phyloP scores from a whole-genome alignment of 1,140 invertebrate species.

The Heliothis subflexa region DNA sequence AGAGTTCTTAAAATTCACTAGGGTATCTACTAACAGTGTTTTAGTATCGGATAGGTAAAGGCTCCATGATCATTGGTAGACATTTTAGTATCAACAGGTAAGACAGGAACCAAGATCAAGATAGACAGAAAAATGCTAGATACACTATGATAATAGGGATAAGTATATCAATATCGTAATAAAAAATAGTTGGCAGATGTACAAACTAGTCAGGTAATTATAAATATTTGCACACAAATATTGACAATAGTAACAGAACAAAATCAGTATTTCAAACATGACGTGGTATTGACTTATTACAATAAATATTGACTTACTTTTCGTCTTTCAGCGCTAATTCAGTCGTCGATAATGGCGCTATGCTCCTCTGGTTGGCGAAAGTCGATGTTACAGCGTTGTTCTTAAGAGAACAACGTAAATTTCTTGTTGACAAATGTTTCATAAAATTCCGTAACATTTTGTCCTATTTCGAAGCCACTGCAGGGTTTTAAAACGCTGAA shows the following conservation, averaged over 20 bases:
- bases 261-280: neutral
- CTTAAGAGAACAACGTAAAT: constrained; percentile 64
- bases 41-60: too few species aligned
- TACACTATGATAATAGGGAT: too few species aligned
- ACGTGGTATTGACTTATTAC: neutral
- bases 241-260: neutral
- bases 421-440: constrained; percentile 64
- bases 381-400: constrained; percentile 63
- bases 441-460: constrained; percentile 72
- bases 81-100: too few species aligned
- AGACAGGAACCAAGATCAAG: too few species aligned
- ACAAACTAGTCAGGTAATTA: too few species aligned
- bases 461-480: neutral
- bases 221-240: too few species aligned
- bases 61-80: too few species aligned
- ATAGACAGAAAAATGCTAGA: too few species aligned
- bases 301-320: constrained; percentile 68
- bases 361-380: constrained; percentile 69
- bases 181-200: too few species aligned
- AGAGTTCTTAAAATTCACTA: too few species aligned
- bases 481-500: constrained; percentile 10
- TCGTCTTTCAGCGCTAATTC: constrained; percentile 69
- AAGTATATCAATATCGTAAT: too few species aligned
- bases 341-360: constrained; percentile 71
- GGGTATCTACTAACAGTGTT: too few species aligned